Base-by-base conservation (phyloP, 2,797 vertebrate genomes). In the Ibycter americanus region DNA sequence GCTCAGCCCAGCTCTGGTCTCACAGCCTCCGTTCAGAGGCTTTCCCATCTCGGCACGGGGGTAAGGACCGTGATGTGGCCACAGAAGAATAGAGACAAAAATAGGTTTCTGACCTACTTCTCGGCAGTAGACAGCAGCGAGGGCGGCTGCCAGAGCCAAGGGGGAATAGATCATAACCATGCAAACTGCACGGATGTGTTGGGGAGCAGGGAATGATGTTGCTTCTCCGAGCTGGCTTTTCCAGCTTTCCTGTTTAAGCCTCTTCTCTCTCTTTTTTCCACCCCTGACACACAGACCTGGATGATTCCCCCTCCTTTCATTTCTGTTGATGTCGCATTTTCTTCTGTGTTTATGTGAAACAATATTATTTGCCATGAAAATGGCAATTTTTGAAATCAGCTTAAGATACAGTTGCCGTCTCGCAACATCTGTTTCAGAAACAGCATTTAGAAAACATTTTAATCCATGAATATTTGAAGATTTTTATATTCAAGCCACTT, bases 391-490 rank as follows among this genome's bases (percentile, higher is more conserved):
- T 91, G 49, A 91, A 92, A 89, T 71, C 82, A 80, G 85, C 77
- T 95, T 72, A 56, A 88, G 73, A 91, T 93, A 93, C 55, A 89
- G 81, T 67, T 87, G 44, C 54, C 95, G 71, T 85, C 91, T 95
- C 15, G 2, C 63, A 62, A 92, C 78, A 89, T 94, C 95, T 97
- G 89, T 98, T 97, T 96, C 96, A 92, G 94, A 97, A 97, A 78
- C 19, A 74, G 62, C 49, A 84, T 91, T 95, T 95, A 82, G 72
- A 87, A 89, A 88, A 95, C 31, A 36, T 94, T 97, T 97, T 90
- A 87, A 78, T 61, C 51, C 90, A 82, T 82, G 90, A 96, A 92
- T 96, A 95, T 96, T 96, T 94, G 65, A 97, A 96, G 58, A 85
- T 81, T 46, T 42, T 87, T 94, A 51, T 63, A 90, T 80, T 94